A percentile compares a stretch with the other conserved stretches of the same genome.
Evolutionary conservation across 2,888 invertebrate genomes (phyloP).

Genomic region (Eupithecia insigniata): DNA sequence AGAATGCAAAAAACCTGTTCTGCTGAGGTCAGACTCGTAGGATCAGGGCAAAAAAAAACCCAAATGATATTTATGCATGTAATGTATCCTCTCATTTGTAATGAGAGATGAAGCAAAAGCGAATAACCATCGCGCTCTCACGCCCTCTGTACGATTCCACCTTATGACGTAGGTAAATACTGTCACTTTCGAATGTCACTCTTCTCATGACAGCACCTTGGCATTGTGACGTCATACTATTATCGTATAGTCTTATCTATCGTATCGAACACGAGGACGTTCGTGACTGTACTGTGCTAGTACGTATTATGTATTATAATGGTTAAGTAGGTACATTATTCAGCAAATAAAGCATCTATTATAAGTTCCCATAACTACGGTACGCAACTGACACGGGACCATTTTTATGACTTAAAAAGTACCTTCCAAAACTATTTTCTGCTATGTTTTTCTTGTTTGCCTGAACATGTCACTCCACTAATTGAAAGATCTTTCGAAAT

Average conservation of each 20-base stretch:
- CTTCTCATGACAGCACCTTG: slow-evolving; percentile 14
- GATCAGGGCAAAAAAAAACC: neutral
- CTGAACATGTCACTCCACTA: no score
- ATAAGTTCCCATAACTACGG: neutral
- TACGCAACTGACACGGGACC: neutral
- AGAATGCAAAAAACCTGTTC: neutral
- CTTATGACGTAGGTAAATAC: slow-evolving; percentile 23
- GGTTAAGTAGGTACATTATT: neutral
- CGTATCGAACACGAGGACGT: slow-evolving; percentile 40
- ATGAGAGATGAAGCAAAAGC: neutral
- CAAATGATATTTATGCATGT: neutral
- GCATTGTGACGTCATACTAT: slow-evolving; percentile 35
- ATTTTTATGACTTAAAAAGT: neutral
- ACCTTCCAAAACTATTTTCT: no score
- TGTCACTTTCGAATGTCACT: slow-evolving; percentile 19
- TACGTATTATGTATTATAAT: neutral
- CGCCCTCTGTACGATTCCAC: slow-evolving; percentile 26
- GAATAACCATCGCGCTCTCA: neutral
- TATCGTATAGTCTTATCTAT: slow-evolving; percentile 35
- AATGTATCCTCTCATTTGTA: neutral
- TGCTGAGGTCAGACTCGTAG: neutral
- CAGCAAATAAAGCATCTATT: neutral
- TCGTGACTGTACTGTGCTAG: slow-evolving; percentile 26
- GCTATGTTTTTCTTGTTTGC: no score
- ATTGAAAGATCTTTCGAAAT: no score